Evolutionary conservation across 2,113 vertebrate species (phyloP).

Genomic region (Thamnophis sirtalis): DNA sequence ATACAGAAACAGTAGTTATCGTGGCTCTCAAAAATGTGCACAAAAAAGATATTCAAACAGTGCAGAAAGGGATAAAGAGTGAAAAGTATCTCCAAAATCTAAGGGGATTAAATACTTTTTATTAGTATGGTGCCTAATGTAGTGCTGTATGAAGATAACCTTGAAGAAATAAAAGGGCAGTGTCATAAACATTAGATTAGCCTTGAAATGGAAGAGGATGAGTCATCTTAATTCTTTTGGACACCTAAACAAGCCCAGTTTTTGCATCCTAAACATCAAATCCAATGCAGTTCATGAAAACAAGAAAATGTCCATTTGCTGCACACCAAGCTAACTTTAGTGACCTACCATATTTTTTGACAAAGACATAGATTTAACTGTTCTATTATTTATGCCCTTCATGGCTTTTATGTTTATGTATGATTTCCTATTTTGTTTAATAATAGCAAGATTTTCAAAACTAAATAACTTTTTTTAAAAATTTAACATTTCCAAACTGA

Average conservation of each 20-base stretch:
- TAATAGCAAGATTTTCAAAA: neutral
- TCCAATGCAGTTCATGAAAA: neutral
- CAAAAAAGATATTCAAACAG: neutral
- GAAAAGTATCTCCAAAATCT: neutral
- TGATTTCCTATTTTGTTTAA: neutral
- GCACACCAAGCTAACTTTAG: neutral
- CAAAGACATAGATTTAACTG: neutral
- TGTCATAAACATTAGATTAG: neutral
- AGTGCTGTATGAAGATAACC: neutral
- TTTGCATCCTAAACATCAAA: neutral
- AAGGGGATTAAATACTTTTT: neutral
- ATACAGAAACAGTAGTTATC: neutral
- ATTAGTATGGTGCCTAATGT: neutral
- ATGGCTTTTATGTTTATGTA: neutral
- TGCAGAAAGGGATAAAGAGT: neutral
- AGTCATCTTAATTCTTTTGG: neutral
- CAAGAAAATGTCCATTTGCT: neutral
- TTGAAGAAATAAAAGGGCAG: neutral
- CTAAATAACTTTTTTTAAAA: neutral
- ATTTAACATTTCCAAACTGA: neutral
- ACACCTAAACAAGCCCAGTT: neutral
- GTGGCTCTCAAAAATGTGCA: neutral
- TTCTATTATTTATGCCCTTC: neutral
- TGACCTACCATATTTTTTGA: neutral
- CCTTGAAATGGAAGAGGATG: neutral